Conservation (phyloP, 2,113 vertebrate genomes). For the Capreolus pygargus region DNA sequence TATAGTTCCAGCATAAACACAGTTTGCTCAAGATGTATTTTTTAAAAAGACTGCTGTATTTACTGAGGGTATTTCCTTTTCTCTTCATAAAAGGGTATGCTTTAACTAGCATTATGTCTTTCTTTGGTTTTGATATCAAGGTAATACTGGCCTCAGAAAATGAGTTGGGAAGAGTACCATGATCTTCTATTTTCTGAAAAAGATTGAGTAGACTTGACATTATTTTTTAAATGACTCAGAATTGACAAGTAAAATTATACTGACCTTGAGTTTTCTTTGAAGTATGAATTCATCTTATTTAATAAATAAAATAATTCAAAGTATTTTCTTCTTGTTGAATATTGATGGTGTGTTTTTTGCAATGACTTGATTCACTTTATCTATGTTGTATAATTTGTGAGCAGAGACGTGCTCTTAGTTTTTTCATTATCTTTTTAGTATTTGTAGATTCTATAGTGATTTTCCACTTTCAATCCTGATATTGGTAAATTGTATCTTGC, state of each 20-base stretch:
- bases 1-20: neutral
- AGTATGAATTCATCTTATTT: neutral
- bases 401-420: neutral
- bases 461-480: neutral
- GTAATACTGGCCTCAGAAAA: neutral
- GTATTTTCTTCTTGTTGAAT: neutral
- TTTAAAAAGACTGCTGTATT: neutral
- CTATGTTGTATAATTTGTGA: neutral
- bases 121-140: neutral
- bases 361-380: neutral
- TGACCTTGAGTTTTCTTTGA: neutral
- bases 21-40: neutral
- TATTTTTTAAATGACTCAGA: neutral
- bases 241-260: neutral
- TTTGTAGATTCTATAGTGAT: neutral
- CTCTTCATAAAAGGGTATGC: neutral
- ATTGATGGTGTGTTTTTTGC: neutral
- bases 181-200: neutral
- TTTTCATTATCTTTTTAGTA: neutral
- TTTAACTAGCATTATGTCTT: neutral
- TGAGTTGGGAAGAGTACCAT: neutral
- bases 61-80: neutral
- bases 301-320: neutral
- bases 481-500: neutral
- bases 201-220: neutral